These are phyloP conservation scores for Suricata suricatta DNA, from an alignment of 2,113 vertebrate genomes.

Conservation along the genomic window DNA sequence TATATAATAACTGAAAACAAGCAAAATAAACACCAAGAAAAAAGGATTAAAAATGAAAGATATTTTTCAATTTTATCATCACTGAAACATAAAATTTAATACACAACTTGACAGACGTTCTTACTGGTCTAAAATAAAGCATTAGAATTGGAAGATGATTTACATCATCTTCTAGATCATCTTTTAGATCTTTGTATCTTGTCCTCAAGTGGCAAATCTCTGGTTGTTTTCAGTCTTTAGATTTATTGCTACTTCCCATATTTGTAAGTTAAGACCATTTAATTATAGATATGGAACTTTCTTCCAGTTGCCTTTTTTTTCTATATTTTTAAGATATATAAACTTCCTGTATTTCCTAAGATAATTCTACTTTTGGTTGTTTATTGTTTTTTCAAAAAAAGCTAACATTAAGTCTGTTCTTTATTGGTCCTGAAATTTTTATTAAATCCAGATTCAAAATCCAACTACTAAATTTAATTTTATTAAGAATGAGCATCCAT, in stretches of 20 bases:
- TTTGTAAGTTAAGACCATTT: background rate
- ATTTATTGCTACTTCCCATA: background rate
- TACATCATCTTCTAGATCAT: background rate
- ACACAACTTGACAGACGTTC: background rate
- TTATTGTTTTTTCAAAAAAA: background rate
- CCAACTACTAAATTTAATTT: background rate
- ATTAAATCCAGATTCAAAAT: background rate
- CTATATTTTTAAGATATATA: background rate
- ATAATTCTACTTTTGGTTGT: background rate
- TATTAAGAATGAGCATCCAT: background rate
- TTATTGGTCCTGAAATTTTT: background rate
- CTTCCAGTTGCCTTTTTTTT: background rate
- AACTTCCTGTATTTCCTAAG: background rate
- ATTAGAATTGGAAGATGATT: background rate
- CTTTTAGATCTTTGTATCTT: background rate
- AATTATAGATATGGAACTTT: background rate
- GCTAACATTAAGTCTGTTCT: background rate
- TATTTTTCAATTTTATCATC: background rate
- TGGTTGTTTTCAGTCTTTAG: background rate
- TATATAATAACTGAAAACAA: background rate
- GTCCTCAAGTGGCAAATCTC: background rate
- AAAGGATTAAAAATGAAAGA: background rate
- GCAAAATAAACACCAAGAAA: background rate
- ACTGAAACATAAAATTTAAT: background rate
- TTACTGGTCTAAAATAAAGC: background rate